Percentiles rank a stretch among this genome's conserved stretches.
phyloP scores from a whole-genome alignment of 2,888 invertebrate species.

The Drosophila setosimentum region DNA sequence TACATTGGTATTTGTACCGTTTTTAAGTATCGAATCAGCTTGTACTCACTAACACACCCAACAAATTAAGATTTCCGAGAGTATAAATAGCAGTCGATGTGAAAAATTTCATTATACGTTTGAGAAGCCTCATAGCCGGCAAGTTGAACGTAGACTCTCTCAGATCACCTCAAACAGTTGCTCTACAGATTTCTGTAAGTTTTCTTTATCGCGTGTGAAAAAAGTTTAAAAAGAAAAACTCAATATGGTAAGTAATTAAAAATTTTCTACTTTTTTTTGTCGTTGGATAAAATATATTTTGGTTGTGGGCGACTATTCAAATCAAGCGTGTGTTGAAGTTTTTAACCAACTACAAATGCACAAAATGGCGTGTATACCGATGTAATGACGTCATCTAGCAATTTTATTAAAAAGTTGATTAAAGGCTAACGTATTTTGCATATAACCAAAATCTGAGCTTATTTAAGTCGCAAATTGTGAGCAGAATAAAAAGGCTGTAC shows the following conservation, averaged over 20 bases:
- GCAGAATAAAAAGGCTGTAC: neutral
- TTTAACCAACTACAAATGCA: neutral
- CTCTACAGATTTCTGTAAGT: slow-evolving; percentile 66
- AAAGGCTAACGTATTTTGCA: neutral
- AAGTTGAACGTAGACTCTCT: slow-evolving; percentile 86
- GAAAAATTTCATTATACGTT: slow-evolving; percentile 88
- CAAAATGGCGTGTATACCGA: slow-evolving; percentile 55
- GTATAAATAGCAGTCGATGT: slow-evolving; percentile 87
- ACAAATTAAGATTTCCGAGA: slow-evolving; percentile 32
- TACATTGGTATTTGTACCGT: slow-evolving; percentile 7
- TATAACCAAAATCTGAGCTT: neutral
- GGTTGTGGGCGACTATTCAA: too few species aligned
- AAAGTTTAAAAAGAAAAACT: slow-evolving; percentile 57
- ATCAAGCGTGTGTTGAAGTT: neutral
- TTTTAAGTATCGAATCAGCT: neutral
- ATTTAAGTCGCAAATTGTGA: neutral
- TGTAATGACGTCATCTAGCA: slow-evolving; percentile 65
- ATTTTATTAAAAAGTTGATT: neutral
- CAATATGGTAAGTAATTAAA: slow-evolving; percentile 82
- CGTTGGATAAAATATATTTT: neutral
- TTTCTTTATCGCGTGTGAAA: slow-evolving; percentile 78
- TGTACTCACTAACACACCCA: slow-evolving; percentile 49
- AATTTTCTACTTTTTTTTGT: neutral
- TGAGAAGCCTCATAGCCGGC: slow-evolving; percentile 90
- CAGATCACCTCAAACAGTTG: slow-evolving; percentile 51